Conservation (phyloP, 2,113 vertebrate species). For the Abramis brama region DNA sequence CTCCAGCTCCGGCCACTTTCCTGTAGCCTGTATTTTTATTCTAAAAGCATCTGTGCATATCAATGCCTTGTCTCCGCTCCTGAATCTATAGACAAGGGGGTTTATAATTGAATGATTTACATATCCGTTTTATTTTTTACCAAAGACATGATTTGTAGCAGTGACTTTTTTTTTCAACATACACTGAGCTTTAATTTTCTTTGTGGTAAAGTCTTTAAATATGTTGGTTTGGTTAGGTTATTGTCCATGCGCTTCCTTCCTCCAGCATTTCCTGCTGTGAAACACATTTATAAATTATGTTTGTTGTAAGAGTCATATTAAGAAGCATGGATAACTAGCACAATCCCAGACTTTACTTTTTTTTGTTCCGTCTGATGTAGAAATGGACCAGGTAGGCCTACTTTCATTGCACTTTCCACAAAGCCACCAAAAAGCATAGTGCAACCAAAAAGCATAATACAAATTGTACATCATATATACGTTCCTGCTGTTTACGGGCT, state of each 20-base stretch:
- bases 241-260: slow-evolving; percentile 31
- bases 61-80: not conserved
- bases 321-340: slow-evolving; percentile 1
- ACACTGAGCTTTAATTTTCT: slow-evolving; percentile 36
- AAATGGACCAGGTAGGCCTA: not conserved
- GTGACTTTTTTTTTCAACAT: slow-evolving; percentile 3
- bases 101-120: not conserved
- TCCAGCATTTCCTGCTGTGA: not conserved
- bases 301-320: not conserved
- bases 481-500: not conserved
- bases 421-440: not conserved
- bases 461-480: not conserved
- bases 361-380: not conserved
- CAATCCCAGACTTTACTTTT: not conserved
- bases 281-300: not conserved
- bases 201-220: not conserved
- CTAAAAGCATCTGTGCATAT: not conserved
- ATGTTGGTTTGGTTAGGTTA: not conserved
- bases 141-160: slow-evolving; percentile 56
- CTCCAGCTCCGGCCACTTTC: not conserved
- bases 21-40: not conserved
- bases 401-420: not conserved
- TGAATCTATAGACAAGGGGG: not conserved
- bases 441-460: not conserved
- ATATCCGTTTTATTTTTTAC: not conserved